phyloP scores from a whole-genome alignment of 2,113 vertebrate species.

The Oreochromis niloticus region DNA sequence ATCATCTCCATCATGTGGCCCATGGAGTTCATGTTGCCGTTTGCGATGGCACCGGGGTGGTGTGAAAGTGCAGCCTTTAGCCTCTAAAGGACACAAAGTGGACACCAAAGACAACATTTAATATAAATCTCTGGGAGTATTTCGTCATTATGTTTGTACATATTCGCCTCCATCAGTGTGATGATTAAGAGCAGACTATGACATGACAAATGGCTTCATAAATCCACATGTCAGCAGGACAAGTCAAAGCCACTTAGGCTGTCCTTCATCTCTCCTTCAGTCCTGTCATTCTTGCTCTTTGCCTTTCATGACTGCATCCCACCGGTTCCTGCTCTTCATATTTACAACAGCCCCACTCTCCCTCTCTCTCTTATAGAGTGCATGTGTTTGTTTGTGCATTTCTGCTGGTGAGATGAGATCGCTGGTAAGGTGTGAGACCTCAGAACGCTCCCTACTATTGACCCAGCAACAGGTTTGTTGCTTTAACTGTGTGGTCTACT shows the following conservation, averaged over 20 bases:
- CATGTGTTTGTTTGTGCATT: background rate
- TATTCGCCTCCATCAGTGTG: background rate
- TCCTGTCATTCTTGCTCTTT: constrained; percentile 50
- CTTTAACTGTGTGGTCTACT: constrained; percentile 69
- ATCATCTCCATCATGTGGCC: constrained; percentile 99
- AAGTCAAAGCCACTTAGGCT: constrained; percentile 61
- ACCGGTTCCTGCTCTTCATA: constrained; percentile 39
- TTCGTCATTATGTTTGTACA: background rate
- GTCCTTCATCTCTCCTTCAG: constrained; percentile 67
- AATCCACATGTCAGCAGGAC: constrained; percentile 50
- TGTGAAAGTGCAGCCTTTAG: constrained; percentile 95
- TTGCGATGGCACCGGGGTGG: constrained; percentile 89
- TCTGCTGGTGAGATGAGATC: constrained; percentile 16
- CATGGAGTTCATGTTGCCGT: constrained; percentile 98
- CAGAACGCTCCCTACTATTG: constrained; percentile 35
- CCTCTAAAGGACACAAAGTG: constrained; percentile 73
- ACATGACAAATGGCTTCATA: constrained; percentile 53
- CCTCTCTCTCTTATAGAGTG: background rate
- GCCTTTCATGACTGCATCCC: constrained; percentile 23
- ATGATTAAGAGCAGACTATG: constrained; percentile 27
- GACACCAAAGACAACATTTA: background rate
- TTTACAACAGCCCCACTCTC: constrained; percentile 44
- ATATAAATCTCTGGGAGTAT: background rate
- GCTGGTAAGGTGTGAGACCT: constrained; percentile 12
- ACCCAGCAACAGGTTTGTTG: constrained; percentile 56